Evolutionary conservation across 2,888 invertebrate species (phyloP), one percentile per base, ranked within the genome.

Genomic region (Yponomeuta cagnagella): DNA sequence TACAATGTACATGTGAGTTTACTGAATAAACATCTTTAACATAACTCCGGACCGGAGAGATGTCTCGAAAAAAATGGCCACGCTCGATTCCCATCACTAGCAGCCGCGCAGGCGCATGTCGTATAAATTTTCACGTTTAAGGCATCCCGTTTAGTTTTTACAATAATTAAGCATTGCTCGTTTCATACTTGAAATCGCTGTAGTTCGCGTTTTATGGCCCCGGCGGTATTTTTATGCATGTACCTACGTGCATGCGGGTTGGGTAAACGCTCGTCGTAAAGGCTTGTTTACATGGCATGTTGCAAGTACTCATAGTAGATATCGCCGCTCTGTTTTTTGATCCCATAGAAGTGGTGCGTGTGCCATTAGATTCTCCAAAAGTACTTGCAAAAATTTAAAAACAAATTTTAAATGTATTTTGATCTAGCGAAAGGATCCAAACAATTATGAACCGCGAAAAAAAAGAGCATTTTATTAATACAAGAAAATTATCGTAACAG

Each of bases 131-230:
- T 43, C 63, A 43, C 68, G 10, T 74, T 70, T 72, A 48, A 67
- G 75, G 65, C 31, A 65, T 31, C 52, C 52, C 52, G 30, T 48
- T 52, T 23, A 68, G 52, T 86, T 86, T 84, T 86, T 87, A 78
- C 77, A 71, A 72, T 76, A 87, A 86, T 87, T 83, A 85, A 79
- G 76, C 78, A 81, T 83, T 74, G 79, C 78, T 70, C 73, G 74
- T 75, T 52, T 68, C 48, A 68, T 52, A 37, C 52, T 68, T 74
- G 74, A 75, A 76, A 75, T 74, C 73, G 72, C 71, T 74, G 72
- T 71, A 74, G 73, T 73, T 73, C 73, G 71, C 70, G 73, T 72
- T 73, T 73, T 72, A 76, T 75, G 72, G 73, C 30, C 4, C 37
- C 73, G 75, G 74, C 77, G 78, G 78, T 80, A 82, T 84, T 84